Evolutionary conservation across 2,797 vertebrate species (phyloP).

Genomic region (Acomys russatus): DNA sequence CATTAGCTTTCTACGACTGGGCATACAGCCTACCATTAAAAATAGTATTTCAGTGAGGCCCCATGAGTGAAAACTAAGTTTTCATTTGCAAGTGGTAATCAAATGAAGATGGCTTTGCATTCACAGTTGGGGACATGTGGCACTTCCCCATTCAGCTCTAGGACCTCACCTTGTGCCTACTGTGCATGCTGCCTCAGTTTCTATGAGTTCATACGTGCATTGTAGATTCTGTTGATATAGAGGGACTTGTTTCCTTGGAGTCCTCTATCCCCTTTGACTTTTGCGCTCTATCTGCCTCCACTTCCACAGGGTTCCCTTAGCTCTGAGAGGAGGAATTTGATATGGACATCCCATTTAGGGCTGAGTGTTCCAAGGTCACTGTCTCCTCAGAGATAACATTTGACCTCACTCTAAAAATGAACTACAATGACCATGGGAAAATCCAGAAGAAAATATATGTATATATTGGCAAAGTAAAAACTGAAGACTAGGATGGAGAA

Average conservation of each 20-base stretch:
- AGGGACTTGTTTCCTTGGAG: too few relatives aligned
- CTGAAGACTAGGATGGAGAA: neutral
- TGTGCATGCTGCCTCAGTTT: too few relatives aligned
- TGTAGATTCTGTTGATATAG: too few relatives aligned
- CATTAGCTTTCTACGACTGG: too few relatives aligned
- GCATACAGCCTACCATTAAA: neutral
- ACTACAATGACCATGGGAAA: rapidly evolving
- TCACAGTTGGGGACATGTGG: neutral
- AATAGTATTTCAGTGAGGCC: neutral
- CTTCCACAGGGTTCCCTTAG: too few relatives aligned
- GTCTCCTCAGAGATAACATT: neutral
- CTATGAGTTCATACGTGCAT: too few relatives aligned
- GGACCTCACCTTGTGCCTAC: neutral
- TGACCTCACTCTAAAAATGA: neutral
- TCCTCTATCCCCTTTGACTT: too few relatives aligned
- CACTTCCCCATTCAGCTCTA: neutral
- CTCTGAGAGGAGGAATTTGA: too few relatives aligned
- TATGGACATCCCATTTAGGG: too few relatives aligned
- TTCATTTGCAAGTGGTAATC: neutral
- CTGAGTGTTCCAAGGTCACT: neutral
- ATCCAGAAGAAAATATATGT: neutral
- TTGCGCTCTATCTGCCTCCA: too few relatives aligned
- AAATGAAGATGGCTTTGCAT: neutral
- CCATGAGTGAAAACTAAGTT: neutral
- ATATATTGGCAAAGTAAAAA: neutral